Conservation (phyloP, 2,113 vertebrate species). For the Prochilodus magdalenae region DNA sequence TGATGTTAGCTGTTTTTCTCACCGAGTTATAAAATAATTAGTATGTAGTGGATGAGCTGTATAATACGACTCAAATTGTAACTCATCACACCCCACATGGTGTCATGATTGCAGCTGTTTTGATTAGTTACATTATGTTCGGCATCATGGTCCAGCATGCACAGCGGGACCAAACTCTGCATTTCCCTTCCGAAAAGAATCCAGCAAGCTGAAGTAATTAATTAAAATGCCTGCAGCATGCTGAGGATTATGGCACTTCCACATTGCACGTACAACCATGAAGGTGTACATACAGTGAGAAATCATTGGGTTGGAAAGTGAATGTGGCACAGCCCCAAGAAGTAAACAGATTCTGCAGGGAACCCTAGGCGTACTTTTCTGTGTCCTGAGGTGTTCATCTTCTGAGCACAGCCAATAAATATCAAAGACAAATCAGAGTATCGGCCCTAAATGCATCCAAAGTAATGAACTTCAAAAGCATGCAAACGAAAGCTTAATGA, state of each 20-base stretch:
- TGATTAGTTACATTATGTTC: background rate
- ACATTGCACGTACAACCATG: background rate
- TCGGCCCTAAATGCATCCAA: constrained; percentile 14
- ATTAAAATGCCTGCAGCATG: background rate
- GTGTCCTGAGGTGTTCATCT: background rate
- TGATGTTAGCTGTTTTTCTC: no score
- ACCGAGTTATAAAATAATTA: no score
- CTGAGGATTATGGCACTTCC: background rate
- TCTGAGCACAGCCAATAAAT: constrained; percentile 19
- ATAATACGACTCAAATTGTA: background rate
- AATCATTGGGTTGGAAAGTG: background rate
- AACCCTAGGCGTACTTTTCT: background rate
- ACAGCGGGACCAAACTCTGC: background rate
- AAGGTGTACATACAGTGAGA: background rate
- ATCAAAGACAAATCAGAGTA: constrained; percentile 23
- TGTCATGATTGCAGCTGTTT: background rate
- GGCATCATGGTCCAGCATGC: background rate
- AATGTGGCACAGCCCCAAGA: background rate
- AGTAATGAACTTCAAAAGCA: constrained; percentile 27
- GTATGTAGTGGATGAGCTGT: no score
- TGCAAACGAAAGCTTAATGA: constrained; percentile 32
- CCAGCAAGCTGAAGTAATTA: constrained; percentile 1
- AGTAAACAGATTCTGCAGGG: no score
- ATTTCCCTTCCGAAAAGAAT: background rate
- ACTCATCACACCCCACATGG: background rate